phyloP scores from a whole-genome alignment of 2,888 invertebrate species.

The Sphaerophoria rueppellii region DNA sequence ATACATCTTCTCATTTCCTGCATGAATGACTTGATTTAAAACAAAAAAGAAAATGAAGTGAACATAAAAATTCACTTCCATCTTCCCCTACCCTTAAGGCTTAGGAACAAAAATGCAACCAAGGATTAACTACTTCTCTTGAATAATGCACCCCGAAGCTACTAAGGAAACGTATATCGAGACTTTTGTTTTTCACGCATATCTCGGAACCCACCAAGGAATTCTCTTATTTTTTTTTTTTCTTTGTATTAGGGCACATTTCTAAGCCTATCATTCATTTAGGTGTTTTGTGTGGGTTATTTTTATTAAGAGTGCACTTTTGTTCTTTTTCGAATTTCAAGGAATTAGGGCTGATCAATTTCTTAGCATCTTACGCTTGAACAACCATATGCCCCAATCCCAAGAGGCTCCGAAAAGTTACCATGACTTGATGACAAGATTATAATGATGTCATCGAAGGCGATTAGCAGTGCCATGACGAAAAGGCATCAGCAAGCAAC shows the following conservation, averaged over 20 bases:
- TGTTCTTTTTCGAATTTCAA: slow-evolving; percentile 21
- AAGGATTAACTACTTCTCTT: slow-evolving; percentile 60
- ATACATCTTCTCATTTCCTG: slow-evolving; percentile 25
- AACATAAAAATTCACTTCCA: neutral
- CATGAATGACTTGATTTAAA: slow-evolving; percentile 53
- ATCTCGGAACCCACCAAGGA: slow-evolving; percentile 20
- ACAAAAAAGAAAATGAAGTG: neutral
- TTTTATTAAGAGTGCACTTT: slow-evolving; percentile 4
- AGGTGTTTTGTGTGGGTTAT: slow-evolving; percentile 9
- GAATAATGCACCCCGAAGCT: slow-evolving; percentile 24
- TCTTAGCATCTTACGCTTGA: slow-evolving; percentile 45
- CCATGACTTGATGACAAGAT: slow-evolving; percentile 40
- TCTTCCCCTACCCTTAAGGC: neutral
- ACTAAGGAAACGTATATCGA: slow-evolving; percentile 31
- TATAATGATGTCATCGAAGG: slow-evolving; percentile 67
- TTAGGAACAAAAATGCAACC: slow-evolving; percentile 16
- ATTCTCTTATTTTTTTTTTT: slow-evolving; percentile 7
- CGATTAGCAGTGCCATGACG: slow-evolving; percentile 47
- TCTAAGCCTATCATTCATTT: slow-evolving; percentile 45
- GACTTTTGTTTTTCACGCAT: slow-evolving; percentile 31
- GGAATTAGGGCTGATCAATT: neutral
- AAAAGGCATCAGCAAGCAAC: neutral
- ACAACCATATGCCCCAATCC: slow-evolving; percentile 10
- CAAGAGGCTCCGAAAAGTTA: slow-evolving; percentile 13
- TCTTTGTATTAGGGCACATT: neutral